Conservation (phyloP, 2,888 invertebrate species). For the Xanthorhoe spadicearia region DNA sequence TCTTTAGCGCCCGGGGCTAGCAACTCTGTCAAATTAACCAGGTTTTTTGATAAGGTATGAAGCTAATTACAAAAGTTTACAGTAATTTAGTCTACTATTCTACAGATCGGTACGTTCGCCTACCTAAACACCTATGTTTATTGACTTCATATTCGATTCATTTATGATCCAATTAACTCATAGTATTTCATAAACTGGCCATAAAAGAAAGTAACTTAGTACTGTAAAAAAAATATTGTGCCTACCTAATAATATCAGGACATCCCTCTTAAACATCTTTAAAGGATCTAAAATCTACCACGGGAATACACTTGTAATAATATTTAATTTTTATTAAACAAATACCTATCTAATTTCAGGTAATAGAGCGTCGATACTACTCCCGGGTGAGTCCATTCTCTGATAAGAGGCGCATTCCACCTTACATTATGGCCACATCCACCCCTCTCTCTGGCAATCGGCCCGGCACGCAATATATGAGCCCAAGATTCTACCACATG, state of each 20-base stretch:
- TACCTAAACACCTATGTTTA: no score
- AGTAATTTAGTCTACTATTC: no score
- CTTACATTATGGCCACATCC: slow-evolving; percentile 70
- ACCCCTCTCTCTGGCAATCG: slow-evolving; percentile 72
- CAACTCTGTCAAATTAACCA: slow-evolving; percentile 95
- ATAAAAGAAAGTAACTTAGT: no score
- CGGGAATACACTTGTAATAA: no score
- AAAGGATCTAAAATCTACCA: no score
- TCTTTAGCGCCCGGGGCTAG: slow-evolving; percentile 97
- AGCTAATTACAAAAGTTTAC: background rate
- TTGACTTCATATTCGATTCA: no score
- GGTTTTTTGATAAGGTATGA: slow-evolving; percentile 95
- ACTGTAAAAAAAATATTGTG: no score
- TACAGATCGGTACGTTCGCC: no score
- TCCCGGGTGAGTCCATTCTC: slow-evolving; percentile 79
- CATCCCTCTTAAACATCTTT: no score
- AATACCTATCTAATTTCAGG: slow-evolving; percentile 57
- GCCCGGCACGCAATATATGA: slow-evolving; percentile 73
- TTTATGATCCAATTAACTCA: no score
- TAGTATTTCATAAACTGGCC: no score
- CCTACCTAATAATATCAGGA: no score
- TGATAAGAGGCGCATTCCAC: slow-evolving; percentile 79
- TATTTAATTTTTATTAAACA: background rate
- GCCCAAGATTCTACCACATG: slow-evolving; percentile 85
- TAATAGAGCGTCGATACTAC: slow-evolving; percentile 83